A percentile compares a stretch with the other conserved stretches of the same genome.
Evolutionary conservation across 2,797 vertebrate species (phyloP).

Genomic region (Sandelia bainsii): DNA sequence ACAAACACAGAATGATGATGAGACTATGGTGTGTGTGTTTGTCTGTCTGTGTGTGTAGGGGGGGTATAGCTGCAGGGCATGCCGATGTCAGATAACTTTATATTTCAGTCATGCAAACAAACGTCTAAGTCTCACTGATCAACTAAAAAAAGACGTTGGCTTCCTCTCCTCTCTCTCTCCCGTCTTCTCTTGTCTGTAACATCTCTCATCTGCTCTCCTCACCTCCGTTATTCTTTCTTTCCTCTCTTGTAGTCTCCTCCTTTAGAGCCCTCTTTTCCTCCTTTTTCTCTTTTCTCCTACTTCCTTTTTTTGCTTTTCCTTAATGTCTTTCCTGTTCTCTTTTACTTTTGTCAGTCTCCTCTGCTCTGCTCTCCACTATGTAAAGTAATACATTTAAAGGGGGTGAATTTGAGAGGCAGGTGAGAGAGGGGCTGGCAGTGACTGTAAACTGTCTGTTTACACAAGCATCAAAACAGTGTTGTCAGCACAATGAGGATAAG

Average conservation of each 20-base stretch:
- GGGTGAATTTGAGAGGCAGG: constrained; percentile 33
- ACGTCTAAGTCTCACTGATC: constrained; percentile 68
- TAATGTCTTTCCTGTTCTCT: neutral
- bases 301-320: constrained; percentile 22
- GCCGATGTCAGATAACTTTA: constrained; percentile 70
- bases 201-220: constrained; percentile 8
- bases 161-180: constrained; percentile 19
- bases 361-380: neutral
- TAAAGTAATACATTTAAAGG: constrained; percentile 21
- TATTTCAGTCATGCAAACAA: constrained; percentile 64
- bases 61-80: constrained; percentile 48
- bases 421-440: constrained; percentile 34
- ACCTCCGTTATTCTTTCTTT: constrained; percentile 8
- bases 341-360: constrained; percentile 18
- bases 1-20: constrained; percentile 80
- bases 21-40: constrained; percentile 38
- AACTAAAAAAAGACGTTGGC: constrained; percentile 38
- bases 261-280: neutral
- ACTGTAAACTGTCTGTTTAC: constrained; percentile 52
- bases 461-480: constrained; percentile 43
- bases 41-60: constrained; percentile 25
- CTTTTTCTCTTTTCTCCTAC: constrained; percentile 9
- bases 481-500: constrained; percentile 40
- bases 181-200: constrained; percentile 20
- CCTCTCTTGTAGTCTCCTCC: constrained; percentile 2